Evolutionary conservation across 1,140 invertebrate species (phyloP).

Genomic region (Saccostrea glomerata): DNA sequence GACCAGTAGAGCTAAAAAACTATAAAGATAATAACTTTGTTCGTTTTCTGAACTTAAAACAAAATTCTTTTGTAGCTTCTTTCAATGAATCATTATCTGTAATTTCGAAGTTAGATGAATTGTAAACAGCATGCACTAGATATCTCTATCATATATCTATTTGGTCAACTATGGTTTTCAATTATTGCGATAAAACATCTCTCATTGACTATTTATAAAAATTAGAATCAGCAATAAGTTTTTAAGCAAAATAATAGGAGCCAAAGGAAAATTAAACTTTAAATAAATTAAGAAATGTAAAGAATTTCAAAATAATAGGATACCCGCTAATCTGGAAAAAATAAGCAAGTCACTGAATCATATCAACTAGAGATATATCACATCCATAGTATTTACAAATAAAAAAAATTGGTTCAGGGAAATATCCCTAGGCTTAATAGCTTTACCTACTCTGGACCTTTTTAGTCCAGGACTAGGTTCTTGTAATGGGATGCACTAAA

Average conservation of each 20-base stretch:
- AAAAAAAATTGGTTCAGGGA: background rate
- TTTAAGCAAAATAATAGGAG: background rate
- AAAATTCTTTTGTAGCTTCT: background rate
- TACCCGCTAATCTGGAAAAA: background rate
- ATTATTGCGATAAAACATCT: background rate
- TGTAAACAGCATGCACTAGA: background rate
- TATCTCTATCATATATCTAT: background rate
- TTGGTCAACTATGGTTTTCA: background rate
- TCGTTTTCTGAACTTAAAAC: background rate
- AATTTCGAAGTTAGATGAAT: background rate
- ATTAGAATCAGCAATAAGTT: background rate
- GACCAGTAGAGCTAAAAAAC: no score
- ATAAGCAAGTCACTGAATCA: background rate
- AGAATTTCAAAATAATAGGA: background rate
- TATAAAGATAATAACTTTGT: background rate
- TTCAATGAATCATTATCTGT: background rate
- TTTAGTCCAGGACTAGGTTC: background rate
- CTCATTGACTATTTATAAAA: background rate
- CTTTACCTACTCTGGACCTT: background rate
- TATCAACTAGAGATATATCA: background rate
- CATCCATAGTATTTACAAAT: background rate
- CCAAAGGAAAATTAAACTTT: background rate
- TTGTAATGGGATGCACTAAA: background rate
- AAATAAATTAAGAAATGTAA: background rate
- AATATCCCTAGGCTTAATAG: background rate